Base-by-base conservation (phyloP, 2,888 invertebrate genomes). In the Adelphocoris suturalis region DNA sequence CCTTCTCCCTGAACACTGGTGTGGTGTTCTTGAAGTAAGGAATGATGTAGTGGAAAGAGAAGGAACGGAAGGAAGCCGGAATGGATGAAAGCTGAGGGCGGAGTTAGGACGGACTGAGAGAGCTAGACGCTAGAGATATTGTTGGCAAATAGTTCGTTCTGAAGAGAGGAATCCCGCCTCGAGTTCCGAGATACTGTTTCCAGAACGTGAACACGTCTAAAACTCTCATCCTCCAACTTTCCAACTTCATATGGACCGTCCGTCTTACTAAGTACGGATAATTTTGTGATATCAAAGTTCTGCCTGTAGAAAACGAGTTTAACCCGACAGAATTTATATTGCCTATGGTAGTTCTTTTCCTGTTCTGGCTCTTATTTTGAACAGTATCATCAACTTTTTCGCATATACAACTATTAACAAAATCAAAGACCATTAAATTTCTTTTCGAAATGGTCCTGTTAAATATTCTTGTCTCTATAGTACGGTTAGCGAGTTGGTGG, bases 101-200 rank as follows among this genome's bases (percentile, higher is more conserved):
- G 52, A 52, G 16, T 16, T 52, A 11, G 52, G 16, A 11, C 16
- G 52, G 3, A 52, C 52, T 5, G 52, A 52, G 16, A 3, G 52
- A 52, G 52, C 52, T 16, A 52, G 52, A 52, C 12, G 52, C n/a
- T 61, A 19, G 61, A 61, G 14, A 61, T n/a, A 19, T 19, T 19
- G 61, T 61, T 61, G 16, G 61, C 16, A n/a, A 61, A 61, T 61
- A 61, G 61, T 61, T 61, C 61, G 61, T 61, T 16, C 3, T 37
- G 61, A 19, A 19, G 19, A 9, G 61, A 9, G 61, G 61, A 61
- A 61, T 61, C n/a, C 61, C 14, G 61, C 3, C 61, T 37, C 61
- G 61, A 61, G 61, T 19, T 61, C 61, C n/a, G n/a, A 61, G 61
- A 61, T 19, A 61, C 61, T 61, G 61, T 61, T 61, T 61, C 61